Conservation (phyloP, 2,888 invertebrate species). For the Dryococelus australis region DNA sequence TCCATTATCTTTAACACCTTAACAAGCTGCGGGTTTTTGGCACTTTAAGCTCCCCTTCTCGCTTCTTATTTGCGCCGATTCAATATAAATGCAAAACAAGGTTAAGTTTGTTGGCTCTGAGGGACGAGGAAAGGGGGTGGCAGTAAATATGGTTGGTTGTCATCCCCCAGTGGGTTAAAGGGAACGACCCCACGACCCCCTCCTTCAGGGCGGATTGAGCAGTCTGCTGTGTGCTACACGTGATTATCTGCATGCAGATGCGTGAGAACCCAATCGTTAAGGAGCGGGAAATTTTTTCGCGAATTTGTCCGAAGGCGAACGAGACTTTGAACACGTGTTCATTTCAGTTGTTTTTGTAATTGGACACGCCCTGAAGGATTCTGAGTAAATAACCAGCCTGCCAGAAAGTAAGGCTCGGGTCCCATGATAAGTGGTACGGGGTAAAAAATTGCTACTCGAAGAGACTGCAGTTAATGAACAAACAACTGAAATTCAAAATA, state of each 20-base stretch:
- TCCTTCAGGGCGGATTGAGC: not conserved
- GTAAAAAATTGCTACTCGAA: too few species aligned
- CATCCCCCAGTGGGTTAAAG: not conserved
- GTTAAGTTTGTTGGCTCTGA: not conserved
- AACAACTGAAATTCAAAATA: too few species aligned
- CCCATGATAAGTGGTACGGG: too few species aligned
- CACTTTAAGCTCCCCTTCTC: not conserved
- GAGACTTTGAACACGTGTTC: too few species aligned
- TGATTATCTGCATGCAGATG: not conserved
- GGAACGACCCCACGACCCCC: not conserved
- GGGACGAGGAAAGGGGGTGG: not conserved
- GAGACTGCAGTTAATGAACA: too few species aligned
- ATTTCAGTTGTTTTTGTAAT: too few species aligned
- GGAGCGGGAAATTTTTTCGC: not conserved
- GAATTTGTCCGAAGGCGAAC: too few species aligned
- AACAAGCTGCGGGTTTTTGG: conserved; percentile 8
- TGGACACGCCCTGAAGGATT: too few species aligned
- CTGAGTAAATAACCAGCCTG: too few species aligned
- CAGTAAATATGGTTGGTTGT: conserved; percentile 5
- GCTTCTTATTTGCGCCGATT: not conserved
- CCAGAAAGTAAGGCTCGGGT: too few species aligned
- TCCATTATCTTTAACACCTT: conserved; percentile 6
- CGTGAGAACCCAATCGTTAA: not conserved
- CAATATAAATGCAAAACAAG: conserved; percentile 33
- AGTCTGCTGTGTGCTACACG: not conserved